These are phyloP conservation scores for Sphyrna mokarran DNA, from an alignment of 2,113 vertebrate genomes.

Conservation along the genomic window DNA sequence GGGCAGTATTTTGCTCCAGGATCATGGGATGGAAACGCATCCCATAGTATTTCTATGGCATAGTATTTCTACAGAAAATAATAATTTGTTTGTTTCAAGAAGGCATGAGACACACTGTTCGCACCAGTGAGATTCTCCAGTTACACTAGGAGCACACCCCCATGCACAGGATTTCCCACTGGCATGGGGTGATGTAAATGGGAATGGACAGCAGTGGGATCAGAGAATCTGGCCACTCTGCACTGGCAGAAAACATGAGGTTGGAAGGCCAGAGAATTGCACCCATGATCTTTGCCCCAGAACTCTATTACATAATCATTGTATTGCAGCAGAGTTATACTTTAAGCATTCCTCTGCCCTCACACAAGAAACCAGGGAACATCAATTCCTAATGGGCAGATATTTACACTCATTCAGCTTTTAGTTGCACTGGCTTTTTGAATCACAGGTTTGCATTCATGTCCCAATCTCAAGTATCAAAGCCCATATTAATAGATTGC, in stretches of 20 bases:
- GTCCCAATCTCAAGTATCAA: not conserved
- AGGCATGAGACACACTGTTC: no score
- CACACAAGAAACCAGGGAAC: not conserved
- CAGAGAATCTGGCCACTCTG: no score
- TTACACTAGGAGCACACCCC: no score
- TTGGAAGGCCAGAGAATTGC: no score
- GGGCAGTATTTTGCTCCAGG: no score
- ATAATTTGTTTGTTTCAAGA: not conserved
- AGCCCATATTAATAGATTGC: no score
- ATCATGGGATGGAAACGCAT: not conserved
- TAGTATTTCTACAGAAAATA: not conserved
- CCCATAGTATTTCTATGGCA: not conserved
- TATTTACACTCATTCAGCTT: not conserved
- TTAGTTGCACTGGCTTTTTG: not conserved
- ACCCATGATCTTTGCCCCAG: not conserved
- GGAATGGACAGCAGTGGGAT: no score
- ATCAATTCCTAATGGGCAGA: not conserved
- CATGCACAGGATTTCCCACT: no score
- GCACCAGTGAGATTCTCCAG: no score
- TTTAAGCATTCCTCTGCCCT: not conserved
- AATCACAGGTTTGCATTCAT: not conserved
- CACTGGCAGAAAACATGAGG: no score
- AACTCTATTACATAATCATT: not conserved
- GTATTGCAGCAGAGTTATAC: not conserved
- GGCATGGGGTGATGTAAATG: no score